These are phyloP conservation scores for Astyanax mexicanus DNA, from an alignment of 2,797 vertebrate species.

Conservation along the genomic window DNA sequence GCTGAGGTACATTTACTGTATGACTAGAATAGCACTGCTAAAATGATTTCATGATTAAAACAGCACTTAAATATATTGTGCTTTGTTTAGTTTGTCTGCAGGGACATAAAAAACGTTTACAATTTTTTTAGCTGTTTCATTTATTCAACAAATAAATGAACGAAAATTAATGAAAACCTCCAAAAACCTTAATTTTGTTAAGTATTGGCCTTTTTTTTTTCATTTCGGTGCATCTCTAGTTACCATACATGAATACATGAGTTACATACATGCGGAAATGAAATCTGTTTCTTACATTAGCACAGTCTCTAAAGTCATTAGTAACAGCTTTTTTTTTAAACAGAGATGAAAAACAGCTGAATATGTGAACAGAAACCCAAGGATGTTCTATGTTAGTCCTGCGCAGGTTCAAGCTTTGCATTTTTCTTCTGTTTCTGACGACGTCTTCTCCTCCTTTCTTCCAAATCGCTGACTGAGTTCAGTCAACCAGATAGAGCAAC, in stretches of 20 bases:
- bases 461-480: conserved; percentile 84
- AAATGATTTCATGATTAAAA: too few species aligned
- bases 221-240: too few species aligned
- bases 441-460: conserved; percentile 53
- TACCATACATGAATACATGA: neutral
- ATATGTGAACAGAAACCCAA: neutral
- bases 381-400: neutral
- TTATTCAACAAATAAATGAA: too few species aligned
- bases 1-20: too few species aligned
- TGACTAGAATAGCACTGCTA: too few species aligned
- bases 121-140: too few species aligned
- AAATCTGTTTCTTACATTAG: neutral
- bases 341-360: neutral
- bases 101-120: too few species aligned
- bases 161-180: too few species aligned
- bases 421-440: conserved; percentile 77
- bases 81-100: too few species aligned
- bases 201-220: too few species aligned
- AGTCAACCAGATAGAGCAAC: conserved; percentile 83
- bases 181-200: too few species aligned
- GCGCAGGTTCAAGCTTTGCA: conserved; percentile 74
- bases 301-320: conserved; percentile 2
- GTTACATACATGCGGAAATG: neutral
- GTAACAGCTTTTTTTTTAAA: neutral
- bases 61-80: too few species aligned